These are phyloP conservation scores for Pedionomus torquatus DNA, from an alignment of 2,113 vertebrate genomes.

Conservation along the genomic window DNA sequence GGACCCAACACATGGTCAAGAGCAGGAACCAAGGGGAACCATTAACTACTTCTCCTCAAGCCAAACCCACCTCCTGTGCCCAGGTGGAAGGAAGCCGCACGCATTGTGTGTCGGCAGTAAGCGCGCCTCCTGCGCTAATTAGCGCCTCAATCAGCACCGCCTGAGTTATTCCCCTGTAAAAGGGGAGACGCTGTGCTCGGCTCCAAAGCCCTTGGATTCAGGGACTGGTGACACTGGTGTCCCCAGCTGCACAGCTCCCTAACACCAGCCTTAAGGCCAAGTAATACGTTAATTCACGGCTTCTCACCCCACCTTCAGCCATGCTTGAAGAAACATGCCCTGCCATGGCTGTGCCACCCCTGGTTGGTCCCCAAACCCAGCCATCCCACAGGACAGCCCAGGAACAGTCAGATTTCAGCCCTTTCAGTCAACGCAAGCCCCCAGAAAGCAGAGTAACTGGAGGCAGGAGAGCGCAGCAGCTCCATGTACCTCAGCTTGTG, in stretches of 20 bases:
- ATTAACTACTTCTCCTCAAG: rapidly evolving
- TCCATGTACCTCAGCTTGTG: slow-evolving; percentile 81
- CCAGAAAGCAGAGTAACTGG: rapidly evolving
- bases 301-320: neutral
- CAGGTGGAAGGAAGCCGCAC: neutral
- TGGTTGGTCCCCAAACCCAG: neutral
- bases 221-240: neutral
- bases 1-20: too few relatives aligned
- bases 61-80: neutral
- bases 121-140: neutral
- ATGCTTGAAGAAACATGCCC: neutral
- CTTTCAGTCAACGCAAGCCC: neutral
- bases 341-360: neutral
- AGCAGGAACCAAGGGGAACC: neutral
- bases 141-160: neutral
- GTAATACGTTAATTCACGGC: rapidly evolving
- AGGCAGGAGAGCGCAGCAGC: neutral
- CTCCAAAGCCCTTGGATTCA: neutral
- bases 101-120: rapidly evolving
- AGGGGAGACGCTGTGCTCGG: neutral
- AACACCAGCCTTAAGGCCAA: neutral
- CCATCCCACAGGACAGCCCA: neutral
- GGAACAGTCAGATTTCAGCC: neutral
- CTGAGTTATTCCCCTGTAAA: neutral
- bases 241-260: neutral